Base-by-base conservation (phyloP, 2,113 vertebrate species). In the Lepus americanus region DNA sequence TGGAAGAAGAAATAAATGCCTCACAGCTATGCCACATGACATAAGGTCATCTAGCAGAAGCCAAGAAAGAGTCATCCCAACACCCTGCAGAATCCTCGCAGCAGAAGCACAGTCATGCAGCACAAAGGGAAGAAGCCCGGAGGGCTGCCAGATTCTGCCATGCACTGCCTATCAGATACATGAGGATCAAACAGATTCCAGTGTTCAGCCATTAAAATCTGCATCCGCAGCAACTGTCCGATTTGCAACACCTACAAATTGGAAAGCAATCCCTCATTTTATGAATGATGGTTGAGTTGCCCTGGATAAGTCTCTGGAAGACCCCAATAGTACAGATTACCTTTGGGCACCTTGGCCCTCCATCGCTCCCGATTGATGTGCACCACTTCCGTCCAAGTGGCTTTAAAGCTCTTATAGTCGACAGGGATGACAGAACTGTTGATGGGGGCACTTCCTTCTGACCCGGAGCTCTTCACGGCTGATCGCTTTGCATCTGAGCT, bases 331-430 rank as follows among this genome's bases (percentile, higher is more conserved):
- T 31, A 49, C 3, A 6, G 19, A 59, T 98, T 98, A 99, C 99
- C 99, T 99, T 99, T 99, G 85, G 98, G 95, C 12, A 99, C 99
- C 97, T 99, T 99, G 0, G 99, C 96, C 98, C 99, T 99, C 99
- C 99, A 99, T 84, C 99, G 98, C 97, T 99, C 99, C 69, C 99
- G 98, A 93, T 99, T 99, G 97, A 99, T 98, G 89, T 98, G 99
- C 8, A 99, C 99, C 92, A 99, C 99, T 90, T 99, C 99, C 0
- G 99, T 99, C 99, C 99, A 99, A 74, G 99, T 98, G 72, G 98
- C 83, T 98, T 99, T 99, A 97, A 99, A 99, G 98, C 97, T 98
- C 97, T 99, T 99, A 74, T 99, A 99, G 98, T 99, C 99, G 94
- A 99, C 98, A n/a, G 98, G 98, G 98, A 99, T 98, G 97, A 99